These are phyloP conservation scores for Nemoura dubitans DNA, from an alignment of 2,888 invertebrate species.

Conservation along the genomic window DNA sequence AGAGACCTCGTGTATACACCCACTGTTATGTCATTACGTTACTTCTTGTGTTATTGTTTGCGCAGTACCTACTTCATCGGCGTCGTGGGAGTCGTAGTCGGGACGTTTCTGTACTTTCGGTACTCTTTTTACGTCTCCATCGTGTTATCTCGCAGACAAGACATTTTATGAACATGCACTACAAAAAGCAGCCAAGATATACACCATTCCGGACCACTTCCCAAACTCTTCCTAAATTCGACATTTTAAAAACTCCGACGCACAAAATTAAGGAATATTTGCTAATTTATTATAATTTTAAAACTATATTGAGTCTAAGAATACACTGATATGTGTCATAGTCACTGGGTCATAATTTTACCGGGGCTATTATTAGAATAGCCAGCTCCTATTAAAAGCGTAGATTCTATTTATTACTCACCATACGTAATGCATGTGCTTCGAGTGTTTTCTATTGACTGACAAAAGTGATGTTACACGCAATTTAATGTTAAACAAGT, in stretches of 20 bases:
- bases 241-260: too few species aligned
- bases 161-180: too few species aligned
- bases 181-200: too few species aligned
- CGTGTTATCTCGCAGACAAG: too few species aligned
- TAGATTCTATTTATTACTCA: background rate
- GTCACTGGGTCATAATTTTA: background rate
- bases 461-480: background rate
- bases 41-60: background rate
- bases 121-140: too few species aligned
- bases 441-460: background rate
- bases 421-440: background rate
- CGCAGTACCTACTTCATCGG: background rate
- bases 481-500: background rate
- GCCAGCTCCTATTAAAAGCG: background rate
- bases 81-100: background rate
- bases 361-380: background rate
- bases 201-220: too few species aligned
- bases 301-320: background rate
- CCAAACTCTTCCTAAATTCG: too few species aligned
- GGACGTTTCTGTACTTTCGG: background rate
- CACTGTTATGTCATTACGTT: background rate
- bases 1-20: background rate
- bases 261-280: too few species aligned
- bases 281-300: too few species aligned
- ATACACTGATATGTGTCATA: background rate